phyloP scores from a whole-genome alignment of 2,888 invertebrate species.

The Brachypalpus laphriformis region DNA sequence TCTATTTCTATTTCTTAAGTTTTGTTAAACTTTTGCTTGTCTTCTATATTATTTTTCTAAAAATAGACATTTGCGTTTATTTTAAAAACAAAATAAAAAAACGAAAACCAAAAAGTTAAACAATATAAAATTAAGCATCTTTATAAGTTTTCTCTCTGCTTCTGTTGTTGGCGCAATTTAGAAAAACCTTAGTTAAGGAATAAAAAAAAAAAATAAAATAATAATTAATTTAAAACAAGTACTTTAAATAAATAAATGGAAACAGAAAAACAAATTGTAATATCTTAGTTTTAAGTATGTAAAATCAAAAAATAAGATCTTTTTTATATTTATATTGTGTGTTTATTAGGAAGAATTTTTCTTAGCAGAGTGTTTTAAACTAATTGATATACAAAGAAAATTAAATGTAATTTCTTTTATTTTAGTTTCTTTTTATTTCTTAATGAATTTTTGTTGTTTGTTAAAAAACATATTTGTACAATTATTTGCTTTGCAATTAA shows the following conservation, averaged over 20 bases:
- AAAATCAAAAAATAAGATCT: slow-evolving; percentile 45
- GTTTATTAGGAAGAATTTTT: slow-evolving; percentile 51
- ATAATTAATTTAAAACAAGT: slow-evolving; percentile 27
- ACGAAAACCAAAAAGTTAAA: slow-evolving; percentile 1
- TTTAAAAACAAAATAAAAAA: neutral
- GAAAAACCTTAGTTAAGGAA: slow-evolving; percentile 12
- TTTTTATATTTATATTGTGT: slow-evolving; percentile 72
- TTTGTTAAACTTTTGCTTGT: neutral
- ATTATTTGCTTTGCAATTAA: slow-evolving; percentile 49
- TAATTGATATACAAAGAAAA: slow-evolving; percentile 12
- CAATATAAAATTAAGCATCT: neutral
- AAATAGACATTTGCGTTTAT: neutral
- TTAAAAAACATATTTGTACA: slow-evolving; percentile 31
- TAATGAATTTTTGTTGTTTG: slow-evolving; percentile 45
- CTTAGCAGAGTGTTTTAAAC: slow-evolving; percentile 43
- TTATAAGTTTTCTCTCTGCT: neutral
- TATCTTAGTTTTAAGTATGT: slow-evolving; percentile 59
- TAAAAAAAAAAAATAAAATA: neutral
- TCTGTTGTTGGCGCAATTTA: neutral
- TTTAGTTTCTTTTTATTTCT: slow-evolving; percentile 35
- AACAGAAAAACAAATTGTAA: slow-evolving; percentile 30
- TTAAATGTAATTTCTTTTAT: slow-evolving; percentile 13
- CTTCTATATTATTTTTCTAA: neutral
- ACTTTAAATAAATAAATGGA: slow-evolving; percentile 49
- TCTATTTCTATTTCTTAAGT: neutral